Percentiles rank a stretch among this genome's conserved stretches.
These are phyloP conservation scores for Pluvianellus socialis DNA, from an alignment of 2,113 vertebrate genomes.

Conservation along the genomic window DNA sequence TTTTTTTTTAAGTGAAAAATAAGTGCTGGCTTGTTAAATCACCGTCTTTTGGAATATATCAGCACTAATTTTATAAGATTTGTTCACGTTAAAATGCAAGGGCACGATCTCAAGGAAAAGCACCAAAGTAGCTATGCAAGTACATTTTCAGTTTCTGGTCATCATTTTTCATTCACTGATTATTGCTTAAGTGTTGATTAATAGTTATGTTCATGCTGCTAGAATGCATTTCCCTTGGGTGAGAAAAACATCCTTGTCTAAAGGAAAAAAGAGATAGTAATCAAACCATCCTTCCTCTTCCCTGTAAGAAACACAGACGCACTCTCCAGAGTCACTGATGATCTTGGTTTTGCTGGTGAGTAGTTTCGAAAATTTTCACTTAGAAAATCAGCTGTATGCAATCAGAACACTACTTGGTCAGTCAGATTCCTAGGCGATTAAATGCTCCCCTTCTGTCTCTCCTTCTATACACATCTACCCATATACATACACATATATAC, in stretches of 20 bases:
- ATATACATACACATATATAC: not conserved
- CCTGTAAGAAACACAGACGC: slow-evolving; percentile 48
- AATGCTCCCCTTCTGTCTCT: slow-evolving; percentile 18
- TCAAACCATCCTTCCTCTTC: slow-evolving; percentile 65
- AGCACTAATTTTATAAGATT: slow-evolving; percentile 69
- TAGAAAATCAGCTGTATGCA: slow-evolving; percentile 72
- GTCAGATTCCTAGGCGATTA: slow-evolving; percentile 68
- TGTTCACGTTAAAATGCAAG: slow-evolving; percentile 67
- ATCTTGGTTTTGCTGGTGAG: slow-evolving; percentile 48
- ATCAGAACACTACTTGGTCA: slow-evolving; percentile 64
- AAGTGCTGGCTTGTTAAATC: slow-evolving; percentile 60
- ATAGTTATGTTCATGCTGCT: slow-evolving; percentile 75
- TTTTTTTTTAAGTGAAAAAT: slow-evolving; percentile 34
- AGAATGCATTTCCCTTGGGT: slow-evolving; percentile 74
- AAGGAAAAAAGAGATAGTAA: slow-evolving; percentile 65
- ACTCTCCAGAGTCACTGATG: slow-evolving; percentile 61
- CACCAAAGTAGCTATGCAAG: slow-evolving; percentile 35
- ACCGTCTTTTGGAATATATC: slow-evolving; percentile 63
- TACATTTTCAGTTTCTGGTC: slow-evolving; percentile 69
- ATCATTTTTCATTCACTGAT: slow-evolving; percentile 78
- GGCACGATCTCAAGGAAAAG: slow-evolving; percentile 67
- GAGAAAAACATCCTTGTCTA: slow-evolving; percentile 70
- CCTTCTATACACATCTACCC: not conserved
- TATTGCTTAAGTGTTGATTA: slow-evolving; percentile 81
- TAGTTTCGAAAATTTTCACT: slow-evolving; percentile 59